These are phyloP conservation scores for Bubo bubo DNA, from an alignment of 2,113 vertebrate species.

Conservation along the genomic window DNA sequence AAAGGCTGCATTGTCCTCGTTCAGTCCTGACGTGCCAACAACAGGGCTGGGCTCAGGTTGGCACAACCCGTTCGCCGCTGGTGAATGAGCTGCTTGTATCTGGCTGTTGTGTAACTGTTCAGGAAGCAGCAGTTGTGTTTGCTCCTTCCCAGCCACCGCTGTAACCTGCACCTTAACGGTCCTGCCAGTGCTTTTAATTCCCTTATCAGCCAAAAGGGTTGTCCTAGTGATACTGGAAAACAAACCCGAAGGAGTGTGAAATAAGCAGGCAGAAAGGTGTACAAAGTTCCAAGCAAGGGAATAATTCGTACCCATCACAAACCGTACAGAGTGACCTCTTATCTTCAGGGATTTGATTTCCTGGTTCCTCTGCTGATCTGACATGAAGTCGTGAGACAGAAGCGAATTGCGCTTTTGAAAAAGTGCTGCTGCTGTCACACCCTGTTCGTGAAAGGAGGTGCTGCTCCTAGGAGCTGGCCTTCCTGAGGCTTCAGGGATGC, in stretches of 20 bases:
- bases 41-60: neutral
- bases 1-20: fast-evolving
- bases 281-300: neutral
- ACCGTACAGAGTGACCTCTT: too few relatives aligned
- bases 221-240: neutral
- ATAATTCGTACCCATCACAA: neutral
- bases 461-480: neutral
- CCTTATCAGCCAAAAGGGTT: neutral
- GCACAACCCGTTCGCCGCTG: fast-evolving
- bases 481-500: neutral
- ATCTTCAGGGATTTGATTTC: neutral
- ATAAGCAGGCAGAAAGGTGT: neutral
- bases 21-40: fast-evolving
- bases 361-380: fast-evolving
- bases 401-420: neutral
- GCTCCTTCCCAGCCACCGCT: neutral
- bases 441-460: neutral
- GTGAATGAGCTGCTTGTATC: neutral
- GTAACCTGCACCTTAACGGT: neutral
- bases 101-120: neutral
- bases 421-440: neutral
- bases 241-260: neutral
- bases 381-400: neutral
- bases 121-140: neutral
- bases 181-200: neutral